These are phyloP conservation scores for Aix galericulata DNA, from an alignment of 2,113 vertebrate genomes.

Conservation along the genomic window DNA sequence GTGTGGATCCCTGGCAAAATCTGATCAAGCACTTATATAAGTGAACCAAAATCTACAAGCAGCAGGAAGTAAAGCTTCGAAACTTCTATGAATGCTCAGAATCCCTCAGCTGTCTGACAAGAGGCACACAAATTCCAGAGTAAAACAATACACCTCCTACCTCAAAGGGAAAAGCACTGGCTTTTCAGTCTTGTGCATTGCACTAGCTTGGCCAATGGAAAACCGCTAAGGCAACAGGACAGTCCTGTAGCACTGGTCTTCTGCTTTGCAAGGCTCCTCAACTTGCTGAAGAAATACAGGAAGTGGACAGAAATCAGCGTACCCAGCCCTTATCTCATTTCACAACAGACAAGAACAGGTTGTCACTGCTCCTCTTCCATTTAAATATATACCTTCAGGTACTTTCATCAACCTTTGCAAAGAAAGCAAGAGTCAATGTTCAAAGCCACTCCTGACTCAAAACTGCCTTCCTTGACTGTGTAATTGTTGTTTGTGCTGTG, in stretches of 20 bases:
- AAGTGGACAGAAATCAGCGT: neutral
- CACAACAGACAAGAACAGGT: neutral
- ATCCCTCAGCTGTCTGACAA: neutral
- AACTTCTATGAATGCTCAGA: neutral
- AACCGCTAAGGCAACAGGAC: neutral
- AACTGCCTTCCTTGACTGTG: neutral
- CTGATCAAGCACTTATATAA: neutral
- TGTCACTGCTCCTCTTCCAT: neutral
- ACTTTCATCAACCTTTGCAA: neutral
- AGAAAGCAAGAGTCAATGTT: neutral
- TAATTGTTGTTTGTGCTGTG: neutral
- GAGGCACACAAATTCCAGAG: neutral
- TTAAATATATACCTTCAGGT: neutral
- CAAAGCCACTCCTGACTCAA: neutral
- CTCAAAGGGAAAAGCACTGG: neutral
- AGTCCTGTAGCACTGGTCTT: neutral
- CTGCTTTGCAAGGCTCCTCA: neutral
- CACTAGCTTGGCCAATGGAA: neutral
- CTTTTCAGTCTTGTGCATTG: neutral
- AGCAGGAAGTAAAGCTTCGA: neutral
- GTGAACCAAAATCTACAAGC: neutral
- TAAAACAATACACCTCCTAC: neutral
- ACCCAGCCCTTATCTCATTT: neutral
- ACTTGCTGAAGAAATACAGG: neutral
- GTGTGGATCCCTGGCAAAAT: neutral